Evolutionary conservation across 2,797 vertebrate genomes (phyloP), one percentile per base, ranked within the genome.

Genomic region (Phoxinus dragarum): DNA sequence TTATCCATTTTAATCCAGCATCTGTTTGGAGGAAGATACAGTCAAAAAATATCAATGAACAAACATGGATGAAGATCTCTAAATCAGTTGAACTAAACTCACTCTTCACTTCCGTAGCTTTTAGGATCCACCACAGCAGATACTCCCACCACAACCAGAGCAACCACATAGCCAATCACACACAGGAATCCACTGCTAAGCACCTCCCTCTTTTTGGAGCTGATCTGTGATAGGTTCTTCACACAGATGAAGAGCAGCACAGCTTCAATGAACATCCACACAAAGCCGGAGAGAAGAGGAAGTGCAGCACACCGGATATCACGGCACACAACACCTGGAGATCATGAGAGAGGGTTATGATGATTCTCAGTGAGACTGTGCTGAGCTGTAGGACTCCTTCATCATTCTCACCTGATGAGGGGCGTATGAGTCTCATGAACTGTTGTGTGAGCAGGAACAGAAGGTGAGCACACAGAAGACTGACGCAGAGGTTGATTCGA

Each of bases 1-100:
- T 73, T 80, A 0, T 12, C 44, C 44, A 10, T 44, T 44, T 91
- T 91, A 72, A 95, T 87, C 93, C 93, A 86, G 61, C 84, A 86
- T 0, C 84, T 86, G 34, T 19, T 74, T 6, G 38, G 42, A 59
- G 31, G 17, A 68, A 36, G 4, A 59, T 42, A n/a, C 16, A 66
- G 66, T 67, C 16, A 36, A 67, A 67, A 23, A 5, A 66, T 42
- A 42, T 17, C 61, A 27, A 34, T 47, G 0, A 66, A 31, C 3
- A 34, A 27, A 66, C 6, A 34, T 34, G 61, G 3, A 12, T 47
- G 44, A 47, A 11, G 44, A 42, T 42, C 40, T 42, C 44, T 14
- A 3, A 47, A 3, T 47, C 12, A 47, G 11, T 47, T 7, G 17
- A 66, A 17, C 27, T 16, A 14, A 59, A 59, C 56, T 59, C 9